Evolutionary conservation across 37 sponge, comb jelly and placozoan genomes (phyloP), one percentile per base, ranked within the genome.

Genomic region (Geodia barretti): DNA sequence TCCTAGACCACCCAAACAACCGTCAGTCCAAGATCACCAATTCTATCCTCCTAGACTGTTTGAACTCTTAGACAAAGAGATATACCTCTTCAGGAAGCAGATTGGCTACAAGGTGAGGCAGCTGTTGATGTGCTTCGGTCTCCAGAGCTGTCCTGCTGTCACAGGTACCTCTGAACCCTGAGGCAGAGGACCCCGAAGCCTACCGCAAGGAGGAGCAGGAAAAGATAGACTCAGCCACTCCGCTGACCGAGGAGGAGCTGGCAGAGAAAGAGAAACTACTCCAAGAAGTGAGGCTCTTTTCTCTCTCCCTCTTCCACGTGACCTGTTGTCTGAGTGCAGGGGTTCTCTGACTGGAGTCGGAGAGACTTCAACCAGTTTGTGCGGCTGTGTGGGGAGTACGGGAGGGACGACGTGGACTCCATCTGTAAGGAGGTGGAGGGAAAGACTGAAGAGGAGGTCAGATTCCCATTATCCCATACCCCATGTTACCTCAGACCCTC

Each of bases 1-100:
- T n/a, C 99, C 99, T 1, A 83, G 99, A 19, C 98, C 98, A 4
- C 99, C 99, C 11, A 98, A 98, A 72, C 99, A 98, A 78, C 99
- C 99, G 1, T 84, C 62, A 20, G 94, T 98, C 30, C 99, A 98
- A 69, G 99, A 98, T 80, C 96, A 86, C 72, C 99, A 98, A 91
- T 98, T 98, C 87, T 98, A 84, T 74, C 99, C 99, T 33, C 94
- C 88, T 1, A 59, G 95, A 9, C 87, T 98, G 64, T 96, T 98
- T 86, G 97, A 98, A 68, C 84, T 96, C 28, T 70, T 98, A 41
- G 99, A 98, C 43, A 88, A 94, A 77, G 99, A 98, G 93, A 98
- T 98, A 24, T 94, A 94, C 73, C 83, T 84, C 37, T 98, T 80
- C 79, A 79, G 95, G 84, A 91, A 82, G 60, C 72, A 78, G 1